Evolutionary conservation across 2,888 invertebrate species (phyloP).

Genomic region (Minunthozetes semirufus): DNA sequence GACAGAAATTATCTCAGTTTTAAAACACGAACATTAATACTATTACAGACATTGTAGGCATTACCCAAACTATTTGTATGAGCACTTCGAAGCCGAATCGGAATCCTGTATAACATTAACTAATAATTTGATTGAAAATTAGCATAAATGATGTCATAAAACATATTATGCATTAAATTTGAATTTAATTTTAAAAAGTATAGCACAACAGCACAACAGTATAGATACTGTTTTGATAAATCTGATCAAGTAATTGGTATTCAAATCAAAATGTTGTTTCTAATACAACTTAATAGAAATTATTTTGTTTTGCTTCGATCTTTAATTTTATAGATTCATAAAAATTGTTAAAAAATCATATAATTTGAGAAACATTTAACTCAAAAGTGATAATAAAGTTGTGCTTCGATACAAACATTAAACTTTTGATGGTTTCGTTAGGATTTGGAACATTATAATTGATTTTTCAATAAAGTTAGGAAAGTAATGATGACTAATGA

Average conservation of each 20-base stretch:
- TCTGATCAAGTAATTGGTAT: too few relatives aligned
- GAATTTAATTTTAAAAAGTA: not conserved
- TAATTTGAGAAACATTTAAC: too few relatives aligned
- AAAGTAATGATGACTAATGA: not conserved
- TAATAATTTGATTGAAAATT: conserved; percentile 1
- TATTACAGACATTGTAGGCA: not conserved
- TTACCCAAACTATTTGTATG: not conserved
- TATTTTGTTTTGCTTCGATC: too few relatives aligned
- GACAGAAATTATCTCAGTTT: conserved; percentile 19
- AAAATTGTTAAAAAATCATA: too few relatives aligned
- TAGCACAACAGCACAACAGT: not conserved
- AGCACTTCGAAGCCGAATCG: not conserved
- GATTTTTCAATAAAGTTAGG: not conserved
- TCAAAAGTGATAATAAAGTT: too few relatives aligned
- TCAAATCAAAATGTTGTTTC: too few relatives aligned
- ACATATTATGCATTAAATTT: not conserved
- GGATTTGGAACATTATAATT: not conserved
- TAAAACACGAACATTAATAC: conserved; percentile 1
- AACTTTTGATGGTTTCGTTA: not conserved
- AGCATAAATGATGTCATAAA: not conserved
- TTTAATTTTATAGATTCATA: too few relatives aligned
- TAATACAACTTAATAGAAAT: too few relatives aligned
- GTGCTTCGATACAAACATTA: not conserved
- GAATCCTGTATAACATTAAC: not conserved
- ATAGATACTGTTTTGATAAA: too few relatives aligned